Evolutionary conservation across 2,113 vertebrate genomes (phyloP).

Genomic region (Ptychochromis oligacanthus): DNA sequence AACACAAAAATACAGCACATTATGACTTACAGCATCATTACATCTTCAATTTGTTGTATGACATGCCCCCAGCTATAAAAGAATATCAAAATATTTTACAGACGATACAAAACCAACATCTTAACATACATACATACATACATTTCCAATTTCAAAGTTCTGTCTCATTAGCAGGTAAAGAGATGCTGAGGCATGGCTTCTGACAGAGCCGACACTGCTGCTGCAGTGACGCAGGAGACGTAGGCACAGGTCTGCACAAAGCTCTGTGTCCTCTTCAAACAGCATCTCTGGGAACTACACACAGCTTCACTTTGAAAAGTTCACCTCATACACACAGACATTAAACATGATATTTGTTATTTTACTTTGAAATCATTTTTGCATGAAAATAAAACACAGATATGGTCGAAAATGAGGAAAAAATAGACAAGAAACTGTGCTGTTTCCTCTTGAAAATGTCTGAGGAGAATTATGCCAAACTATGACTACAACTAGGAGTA

Average conservation of each 20-base stretch:
- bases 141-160: slow-evolving; percentile 93
- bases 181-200: slow-evolving; percentile 90
- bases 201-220: slow-evolving; percentile 84
- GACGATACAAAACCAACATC: background rate
- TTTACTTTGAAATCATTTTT: background rate
- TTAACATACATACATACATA: no score
- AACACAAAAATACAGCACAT: background rate
- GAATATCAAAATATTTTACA: background rate
- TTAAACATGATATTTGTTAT: background rate
- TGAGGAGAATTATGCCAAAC: background rate
- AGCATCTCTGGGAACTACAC: slow-evolving; percentile 92
- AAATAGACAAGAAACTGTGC: background rate
- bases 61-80: background rate
- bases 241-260: slow-evolving; percentile 90
- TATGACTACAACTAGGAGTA: background rate
- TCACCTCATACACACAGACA: background rate
- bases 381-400: background rate
- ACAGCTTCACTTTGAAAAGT: background rate
- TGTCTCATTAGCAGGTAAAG: slow-evolving; percentile 96
- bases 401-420: background rate
- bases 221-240: slow-evolving; percentile 91
- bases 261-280: slow-evolving; percentile 92
- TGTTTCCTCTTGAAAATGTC: background rate
- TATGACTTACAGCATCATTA: background rate
- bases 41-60: background rate